Evolutionary conservation across 2,888 invertebrate species (phyloP).

Genomic region (Cerastis leucographa): DNA sequence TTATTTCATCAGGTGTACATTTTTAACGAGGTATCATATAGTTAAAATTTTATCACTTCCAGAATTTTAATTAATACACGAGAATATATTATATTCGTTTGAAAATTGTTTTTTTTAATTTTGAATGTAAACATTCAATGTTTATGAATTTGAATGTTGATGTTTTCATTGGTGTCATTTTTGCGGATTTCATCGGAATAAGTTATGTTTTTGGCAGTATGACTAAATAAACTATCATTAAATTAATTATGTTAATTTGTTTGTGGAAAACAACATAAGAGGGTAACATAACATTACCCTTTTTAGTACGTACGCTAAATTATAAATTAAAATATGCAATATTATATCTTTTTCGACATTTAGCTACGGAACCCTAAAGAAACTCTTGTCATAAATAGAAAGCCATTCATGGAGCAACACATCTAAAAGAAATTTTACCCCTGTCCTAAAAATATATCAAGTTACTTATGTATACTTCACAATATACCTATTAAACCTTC

Average conservation of each 20-base stretch:
- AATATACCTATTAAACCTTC: conserved; percentile 34
- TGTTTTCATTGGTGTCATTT: not conserved
- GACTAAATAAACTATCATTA: not conserved
- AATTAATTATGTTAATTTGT: not conserved
- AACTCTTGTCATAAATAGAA: conserved; percentile 6
- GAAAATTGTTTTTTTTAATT: conserved; percentile 11
- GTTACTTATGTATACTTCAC: conserved; percentile 22
- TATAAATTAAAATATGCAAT: not conserved
- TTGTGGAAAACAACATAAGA: not conserved
- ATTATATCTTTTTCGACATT: not conserved
- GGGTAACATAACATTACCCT: not conserved
- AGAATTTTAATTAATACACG: too few species aligned
- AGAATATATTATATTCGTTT: conserved; percentile 4
- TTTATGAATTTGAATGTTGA: too few species aligned
- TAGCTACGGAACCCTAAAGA: not conserved
- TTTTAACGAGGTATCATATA: conserved; percentile 55
- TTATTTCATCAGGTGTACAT: conserved; percentile 48
- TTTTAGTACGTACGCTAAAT: not conserved
- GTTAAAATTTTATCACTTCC: conserved; percentile 32
- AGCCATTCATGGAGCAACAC: not conserved
- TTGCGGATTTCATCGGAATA: not conserved
- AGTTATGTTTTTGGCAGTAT: not conserved
- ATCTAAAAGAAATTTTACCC: conserved; percentile 35
- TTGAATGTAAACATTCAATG: too few species aligned
- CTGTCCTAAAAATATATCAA: conserved; percentile 27